These are phyloP conservation scores for Terrapene triunguis DNA, from an alignment of 2,113 vertebrate species.

Conservation along the genomic window DNA sequence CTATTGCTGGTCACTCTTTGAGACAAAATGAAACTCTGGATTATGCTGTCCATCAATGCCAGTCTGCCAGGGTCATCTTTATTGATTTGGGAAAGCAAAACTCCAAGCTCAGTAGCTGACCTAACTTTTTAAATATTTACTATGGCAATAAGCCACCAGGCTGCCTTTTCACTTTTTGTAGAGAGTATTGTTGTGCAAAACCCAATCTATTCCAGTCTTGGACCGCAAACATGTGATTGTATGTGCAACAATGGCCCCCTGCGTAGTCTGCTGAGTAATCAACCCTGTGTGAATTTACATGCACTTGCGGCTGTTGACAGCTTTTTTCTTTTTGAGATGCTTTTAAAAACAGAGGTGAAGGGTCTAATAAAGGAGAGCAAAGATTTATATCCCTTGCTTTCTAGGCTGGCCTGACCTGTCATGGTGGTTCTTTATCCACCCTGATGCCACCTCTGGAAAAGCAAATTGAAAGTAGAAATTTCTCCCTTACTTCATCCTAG, in stretches of 20 bases:
- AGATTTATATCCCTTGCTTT: neutral
- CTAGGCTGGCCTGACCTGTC: neutral
- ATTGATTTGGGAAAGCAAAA: neutral
- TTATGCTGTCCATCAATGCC: neutral
- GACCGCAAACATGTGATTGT: accelerated
- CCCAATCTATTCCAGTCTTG: neutral
- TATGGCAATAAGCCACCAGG: neutral
- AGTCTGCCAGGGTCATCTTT: accelerated
- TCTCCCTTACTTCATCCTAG: neutral
- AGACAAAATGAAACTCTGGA: neutral
- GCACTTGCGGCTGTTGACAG: neutral
- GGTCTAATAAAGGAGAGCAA: neutral
- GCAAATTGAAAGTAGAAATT: conserved; percentile 78
- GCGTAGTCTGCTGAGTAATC: neutral
- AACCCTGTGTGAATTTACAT: neutral
- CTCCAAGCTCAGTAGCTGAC: neutral
- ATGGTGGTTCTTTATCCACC: neutral
- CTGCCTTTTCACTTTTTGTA: neutral
- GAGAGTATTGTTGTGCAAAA: neutral
- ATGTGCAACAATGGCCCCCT: accelerated
- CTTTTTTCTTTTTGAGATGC: neutral
- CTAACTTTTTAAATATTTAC: neutral
- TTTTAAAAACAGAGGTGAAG: neutral
- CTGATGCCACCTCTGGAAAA: conserved; percentile 78
- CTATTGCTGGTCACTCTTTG: neutral